Evolutionary conservation across 2,888 invertebrate genomes (phyloP).

Genomic region (Crematogaster levior): DNA sequence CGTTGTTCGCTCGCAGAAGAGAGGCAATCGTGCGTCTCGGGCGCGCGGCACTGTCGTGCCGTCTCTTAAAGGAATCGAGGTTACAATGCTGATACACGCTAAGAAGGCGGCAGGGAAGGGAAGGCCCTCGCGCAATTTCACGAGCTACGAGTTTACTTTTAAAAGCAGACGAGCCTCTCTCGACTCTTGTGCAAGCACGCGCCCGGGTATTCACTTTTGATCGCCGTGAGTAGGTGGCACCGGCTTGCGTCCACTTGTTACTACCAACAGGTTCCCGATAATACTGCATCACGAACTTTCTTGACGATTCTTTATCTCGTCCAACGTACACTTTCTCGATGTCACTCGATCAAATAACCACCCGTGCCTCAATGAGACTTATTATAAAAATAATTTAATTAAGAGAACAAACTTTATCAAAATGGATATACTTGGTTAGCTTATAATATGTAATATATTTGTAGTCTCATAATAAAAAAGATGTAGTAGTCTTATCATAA

Average conservation of each 20-base stretch:
- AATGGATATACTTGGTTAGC: neutral
- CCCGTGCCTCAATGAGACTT: neutral
- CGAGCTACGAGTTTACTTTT: slow-evolving; percentile 53
- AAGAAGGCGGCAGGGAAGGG: slow-evolving; percentile 15
- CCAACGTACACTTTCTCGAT: slow-evolving; percentile 32
- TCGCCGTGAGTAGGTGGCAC: slow-evolving; percentile 31
- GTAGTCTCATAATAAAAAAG: neutral
- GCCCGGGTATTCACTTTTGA: slow-evolving; percentile 53
- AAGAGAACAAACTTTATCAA: neutral
- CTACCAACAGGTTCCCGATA: slow-evolving; percentile 42
- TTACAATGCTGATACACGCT: slow-evolving; percentile 63
- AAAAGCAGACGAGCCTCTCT: slow-evolving; percentile 53
- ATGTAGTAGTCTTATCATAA: neutral
- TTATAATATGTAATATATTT: neutral
- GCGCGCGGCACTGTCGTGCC: slow-evolving; percentile 49
- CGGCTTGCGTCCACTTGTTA: slow-evolving; percentile 45
- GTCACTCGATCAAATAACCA: slow-evolving; percentile 18
- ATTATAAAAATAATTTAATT: slow-evolving; percentile 15
- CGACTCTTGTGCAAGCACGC: slow-evolving; percentile 63
- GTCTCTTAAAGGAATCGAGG: slow-evolving; percentile 65
- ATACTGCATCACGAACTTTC: slow-evolving; percentile 46
- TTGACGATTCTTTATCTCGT: slow-evolving; percentile 36
- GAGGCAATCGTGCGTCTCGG: slow-evolving; percentile 29
- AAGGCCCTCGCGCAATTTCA: slow-evolving; percentile 60
- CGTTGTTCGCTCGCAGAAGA: slow-evolving; percentile 22